Evolutionary conservation across 2,888 invertebrate species (phyloP).

Genomic region (Meteorus cinctellus): DNA sequence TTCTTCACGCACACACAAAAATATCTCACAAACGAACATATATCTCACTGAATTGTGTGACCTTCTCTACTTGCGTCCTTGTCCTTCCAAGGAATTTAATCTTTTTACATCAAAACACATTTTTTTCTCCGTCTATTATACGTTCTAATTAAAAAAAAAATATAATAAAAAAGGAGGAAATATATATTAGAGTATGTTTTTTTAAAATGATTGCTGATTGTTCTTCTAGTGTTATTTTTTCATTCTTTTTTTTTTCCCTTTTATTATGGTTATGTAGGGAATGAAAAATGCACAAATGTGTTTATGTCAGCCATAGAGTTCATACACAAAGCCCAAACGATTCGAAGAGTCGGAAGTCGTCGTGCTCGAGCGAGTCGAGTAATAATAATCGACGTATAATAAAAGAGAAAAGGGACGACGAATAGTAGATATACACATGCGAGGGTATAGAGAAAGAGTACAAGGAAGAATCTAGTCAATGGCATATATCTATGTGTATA

Average conservation of each 20-base stretch:
- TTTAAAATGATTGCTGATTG: not conserved
- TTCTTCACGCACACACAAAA: not conserved
- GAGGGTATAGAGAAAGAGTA: not conserved
- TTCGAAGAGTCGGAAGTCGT: constrained; percentile 47
- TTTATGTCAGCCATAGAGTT: not conserved
- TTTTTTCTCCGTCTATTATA: not conserved
- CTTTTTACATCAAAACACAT: constrained; percentile 3
- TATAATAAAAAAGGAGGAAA: not conserved
- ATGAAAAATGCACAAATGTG: not conserved
- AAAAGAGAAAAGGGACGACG: constrained; percentile 22
- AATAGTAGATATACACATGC: not conserved
- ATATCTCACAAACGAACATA: not conserved
- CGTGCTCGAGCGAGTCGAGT: constrained; percentile 47
- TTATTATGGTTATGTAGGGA: no score
- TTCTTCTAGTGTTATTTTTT: not conserved
- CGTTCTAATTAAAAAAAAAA: constrained; percentile 20
- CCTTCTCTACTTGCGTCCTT: constrained; percentile 15
- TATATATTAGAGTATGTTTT: not conserved
- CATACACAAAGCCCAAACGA: not conserved
- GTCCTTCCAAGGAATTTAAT: constrained; percentile 40
- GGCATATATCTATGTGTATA: not conserved
- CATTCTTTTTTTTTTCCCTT: not conserved
- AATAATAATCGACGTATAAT: constrained; percentile 46
- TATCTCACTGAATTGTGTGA: constrained; percentile 3
- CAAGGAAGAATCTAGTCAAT: constrained; percentile 13